phyloP scores from a whole-genome alignment of 2,797 vertebrate species.

The Champsocephalus esox region DNA sequence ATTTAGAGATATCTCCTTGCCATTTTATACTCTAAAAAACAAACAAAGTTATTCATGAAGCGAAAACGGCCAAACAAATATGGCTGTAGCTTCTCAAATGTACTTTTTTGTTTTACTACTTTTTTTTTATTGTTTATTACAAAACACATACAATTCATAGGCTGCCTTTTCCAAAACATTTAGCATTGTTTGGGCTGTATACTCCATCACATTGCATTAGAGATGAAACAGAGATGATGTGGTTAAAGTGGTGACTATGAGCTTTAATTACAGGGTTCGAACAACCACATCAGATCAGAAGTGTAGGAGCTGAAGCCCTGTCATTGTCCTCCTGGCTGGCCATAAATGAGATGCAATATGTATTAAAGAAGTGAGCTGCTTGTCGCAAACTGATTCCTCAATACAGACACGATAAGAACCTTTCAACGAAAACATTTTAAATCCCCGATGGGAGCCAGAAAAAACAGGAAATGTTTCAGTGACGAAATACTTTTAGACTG shows the following conservation, averaged over 20 bases:
- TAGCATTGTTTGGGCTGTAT: background rate
- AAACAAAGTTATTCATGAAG: background rate
- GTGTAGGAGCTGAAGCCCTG: slow-evolving; percentile 7
- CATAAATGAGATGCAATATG: slow-evolving; percentile 12
- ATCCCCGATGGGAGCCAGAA: slow-evolving; percentile 3
- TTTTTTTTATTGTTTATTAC: no score
- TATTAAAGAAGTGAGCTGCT: background rate
- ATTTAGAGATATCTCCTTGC: background rate
- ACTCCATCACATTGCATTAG: background rate
- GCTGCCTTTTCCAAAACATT: no score
- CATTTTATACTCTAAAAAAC: background rate
- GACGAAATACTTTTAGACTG: slow-evolving; percentile 31
- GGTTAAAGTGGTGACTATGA: slow-evolving; percentile 25
- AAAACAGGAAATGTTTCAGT: slow-evolving; percentile 59
- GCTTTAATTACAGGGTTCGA: slow-evolving; percentile 47
- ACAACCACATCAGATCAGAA: slow-evolving; percentile 30
- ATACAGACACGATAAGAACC: slow-evolving; percentile 3
- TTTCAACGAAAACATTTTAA: slow-evolving; percentile 4
- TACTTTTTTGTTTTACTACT: no score
- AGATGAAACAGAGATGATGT: background rate
- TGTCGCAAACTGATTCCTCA: slow-evolving; percentile 2
- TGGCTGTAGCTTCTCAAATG: no score
- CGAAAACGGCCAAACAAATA: background rate
- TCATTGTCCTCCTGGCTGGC: slow-evolving; percentile 31
- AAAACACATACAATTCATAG: no score